phyloP scores from a whole-genome alignment of 2,113 vertebrate species.

The Lophochroa leadbeateri region DNA sequence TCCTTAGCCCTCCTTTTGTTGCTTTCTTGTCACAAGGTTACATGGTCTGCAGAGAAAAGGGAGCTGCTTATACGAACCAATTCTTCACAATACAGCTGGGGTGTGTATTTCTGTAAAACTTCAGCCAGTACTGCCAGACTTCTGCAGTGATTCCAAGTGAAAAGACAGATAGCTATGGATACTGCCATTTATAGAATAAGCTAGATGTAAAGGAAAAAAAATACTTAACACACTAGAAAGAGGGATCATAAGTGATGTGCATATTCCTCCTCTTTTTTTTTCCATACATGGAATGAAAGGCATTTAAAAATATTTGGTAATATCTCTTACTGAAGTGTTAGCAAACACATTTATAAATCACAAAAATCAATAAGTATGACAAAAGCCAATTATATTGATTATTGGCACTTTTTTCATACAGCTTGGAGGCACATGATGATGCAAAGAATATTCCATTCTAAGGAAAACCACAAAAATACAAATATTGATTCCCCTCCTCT shows the following conservation, averaged over 20 bases:
- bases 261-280: background rate
- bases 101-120: background rate
- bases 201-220: background rate
- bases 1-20: background rate
- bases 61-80: background rate
- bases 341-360: background rate
- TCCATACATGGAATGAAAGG: background rate
- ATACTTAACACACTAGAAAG: background rate
- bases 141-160: background rate
- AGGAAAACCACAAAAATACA: background rate
- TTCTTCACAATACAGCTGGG: constrained; percentile 11
- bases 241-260: background rate
- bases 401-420: background rate
- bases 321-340: background rate
- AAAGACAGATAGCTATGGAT: background rate
- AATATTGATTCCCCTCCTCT: background rate
- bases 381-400: background rate
- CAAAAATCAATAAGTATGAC: background rate
- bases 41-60: background rate
- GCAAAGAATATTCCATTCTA: background rate
- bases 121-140: background rate
- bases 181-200: constrained; percentile 10
- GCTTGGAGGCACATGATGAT: background rate
- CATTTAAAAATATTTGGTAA: background rate
- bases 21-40: background rate